phyloP scores from a whole-genome alignment of 2,888 invertebrate species.

The Plagiodera versicolora region DNA sequence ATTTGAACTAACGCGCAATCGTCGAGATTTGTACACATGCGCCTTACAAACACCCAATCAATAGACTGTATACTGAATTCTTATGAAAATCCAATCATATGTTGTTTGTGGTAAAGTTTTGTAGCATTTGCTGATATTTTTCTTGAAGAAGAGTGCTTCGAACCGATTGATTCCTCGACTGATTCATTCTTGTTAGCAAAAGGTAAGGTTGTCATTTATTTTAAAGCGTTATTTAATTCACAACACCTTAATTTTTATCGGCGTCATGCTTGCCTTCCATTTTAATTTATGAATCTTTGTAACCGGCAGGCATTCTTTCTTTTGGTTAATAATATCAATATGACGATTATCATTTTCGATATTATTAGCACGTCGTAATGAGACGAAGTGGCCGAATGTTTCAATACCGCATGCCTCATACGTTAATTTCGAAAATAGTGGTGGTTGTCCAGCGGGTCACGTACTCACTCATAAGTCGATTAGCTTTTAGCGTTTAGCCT shows the following conservation, averaged over 20 bases:
- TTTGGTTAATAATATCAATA: neutral
- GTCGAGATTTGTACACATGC: too few relatives aligned
- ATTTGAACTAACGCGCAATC: too few relatives aligned
- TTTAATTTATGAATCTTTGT: slow-evolving; percentile 21
- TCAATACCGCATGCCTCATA: too few relatives aligned
- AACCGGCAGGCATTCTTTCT: slow-evolving; percentile 9
- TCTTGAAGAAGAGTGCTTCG: neutral
- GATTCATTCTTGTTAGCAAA: neutral
- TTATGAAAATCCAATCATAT: neutral
- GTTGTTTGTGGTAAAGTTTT: neutral
- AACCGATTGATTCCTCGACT: neutral
- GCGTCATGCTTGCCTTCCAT: slow-evolving; percentile 48
- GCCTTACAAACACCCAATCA: neutral
- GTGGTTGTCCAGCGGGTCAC: neutral
- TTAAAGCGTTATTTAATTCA: slow-evolving; percentile 49
- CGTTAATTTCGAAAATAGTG: neutral
- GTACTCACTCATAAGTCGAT: neutral
- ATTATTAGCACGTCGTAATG: neutral
- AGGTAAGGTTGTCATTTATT: slow-evolving; percentile 46
- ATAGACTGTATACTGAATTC: neutral
- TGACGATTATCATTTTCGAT: neutral
- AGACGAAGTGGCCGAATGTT: neutral
- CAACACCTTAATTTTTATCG: slow-evolving; percentile 45
- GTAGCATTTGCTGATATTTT: neutral
- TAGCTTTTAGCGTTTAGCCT: neutral